A percentile compares a stretch with the other conserved stretches of the same genome.
Evolutionary conservation across 2,113 vertebrate species (phyloP).

Genomic region (Colistium nudipinnis): DNA sequence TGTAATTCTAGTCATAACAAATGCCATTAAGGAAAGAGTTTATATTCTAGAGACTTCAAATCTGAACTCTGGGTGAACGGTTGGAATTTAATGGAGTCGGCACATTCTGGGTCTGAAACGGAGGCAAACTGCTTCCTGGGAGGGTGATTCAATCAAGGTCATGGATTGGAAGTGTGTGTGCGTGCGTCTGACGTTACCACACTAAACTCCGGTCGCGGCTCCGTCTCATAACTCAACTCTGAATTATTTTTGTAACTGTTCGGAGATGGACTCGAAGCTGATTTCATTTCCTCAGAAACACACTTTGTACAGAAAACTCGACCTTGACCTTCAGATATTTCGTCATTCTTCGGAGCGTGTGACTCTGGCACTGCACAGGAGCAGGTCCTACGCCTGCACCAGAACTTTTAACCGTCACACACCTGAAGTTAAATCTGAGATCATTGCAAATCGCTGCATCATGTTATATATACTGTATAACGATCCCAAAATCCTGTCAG

Average conservation of each 20-base stretch:
- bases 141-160: constrained; percentile 27
- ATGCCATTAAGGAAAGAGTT: no score
- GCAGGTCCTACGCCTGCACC: neutral
- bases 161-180: constrained; percentile 12
- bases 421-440: constrained; percentile 16
- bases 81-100: no score
- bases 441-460: constrained; percentile 21
- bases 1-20: no score
- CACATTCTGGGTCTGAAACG: no score
- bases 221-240: constrained; percentile 64
- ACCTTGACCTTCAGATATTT: constrained; percentile 43
- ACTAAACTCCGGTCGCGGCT: constrained; percentile 13
- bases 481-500: no score
- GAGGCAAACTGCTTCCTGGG: constrained; percentile 10
- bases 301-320: constrained; percentile 31
- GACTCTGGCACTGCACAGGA: no score
- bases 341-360: no score
- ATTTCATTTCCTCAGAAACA: constrained; percentile 39
- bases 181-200: constrained; percentile 46
- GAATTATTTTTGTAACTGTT: constrained; percentile 55
- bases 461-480: no score
- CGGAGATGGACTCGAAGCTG: constrained; percentile 42
- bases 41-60: no score
- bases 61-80: no score
- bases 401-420: neutral